Evolutionary conservation across 2,113 vertebrate species (phyloP).

Genomic region (Trogon surrucura): DNA sequence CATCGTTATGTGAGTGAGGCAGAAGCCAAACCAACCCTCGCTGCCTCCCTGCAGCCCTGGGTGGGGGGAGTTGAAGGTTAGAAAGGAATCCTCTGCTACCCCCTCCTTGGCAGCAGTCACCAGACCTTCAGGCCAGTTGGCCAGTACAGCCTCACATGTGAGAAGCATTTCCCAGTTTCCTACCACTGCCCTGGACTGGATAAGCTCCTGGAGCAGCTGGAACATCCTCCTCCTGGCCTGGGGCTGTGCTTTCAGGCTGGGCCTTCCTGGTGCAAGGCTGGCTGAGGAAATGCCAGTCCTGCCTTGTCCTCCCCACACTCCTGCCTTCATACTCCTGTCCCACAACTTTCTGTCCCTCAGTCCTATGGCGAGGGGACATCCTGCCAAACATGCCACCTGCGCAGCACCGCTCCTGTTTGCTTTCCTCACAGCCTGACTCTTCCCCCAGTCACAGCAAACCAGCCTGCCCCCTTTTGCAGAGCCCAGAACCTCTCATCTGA

Average conservation of each 20-base stretch:
- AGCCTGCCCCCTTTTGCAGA: background rate
- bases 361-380: background rate
- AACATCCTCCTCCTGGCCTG: background rate
- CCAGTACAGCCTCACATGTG: background rate
- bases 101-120: background rate
- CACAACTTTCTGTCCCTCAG: background rate
- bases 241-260: background rate
- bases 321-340: background rate
- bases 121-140: background rate
- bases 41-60: background rate
- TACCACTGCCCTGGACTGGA: background rate
- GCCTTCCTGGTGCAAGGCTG: background rate
- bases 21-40: background rate
- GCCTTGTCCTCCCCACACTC: background rate
- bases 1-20: conserved; percentile 81
- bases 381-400: fast-evolving
- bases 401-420: background rate
- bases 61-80: background rate
- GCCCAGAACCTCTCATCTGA: background rate
- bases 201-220: background rate
- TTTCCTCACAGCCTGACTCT: background rate
- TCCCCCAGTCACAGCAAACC: background rate
- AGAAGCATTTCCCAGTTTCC: background rate
- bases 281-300: background rate
- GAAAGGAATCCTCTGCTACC: background rate